Evolutionary conservation across 2,888 invertebrate species (phyloP).

Genomic region (Anarsia innoxiella): DNA sequence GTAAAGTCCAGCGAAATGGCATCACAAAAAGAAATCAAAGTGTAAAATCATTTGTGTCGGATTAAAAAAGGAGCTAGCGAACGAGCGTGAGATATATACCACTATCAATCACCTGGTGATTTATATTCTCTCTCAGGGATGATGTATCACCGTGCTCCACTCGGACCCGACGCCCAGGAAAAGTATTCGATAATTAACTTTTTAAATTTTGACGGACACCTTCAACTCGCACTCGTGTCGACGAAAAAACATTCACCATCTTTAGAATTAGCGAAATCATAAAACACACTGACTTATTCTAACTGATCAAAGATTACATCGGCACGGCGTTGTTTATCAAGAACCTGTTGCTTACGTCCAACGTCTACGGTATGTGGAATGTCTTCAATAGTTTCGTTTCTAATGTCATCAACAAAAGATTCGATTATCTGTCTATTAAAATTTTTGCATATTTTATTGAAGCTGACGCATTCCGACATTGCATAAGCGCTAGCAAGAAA

Average conservation of each 20-base stretch:
- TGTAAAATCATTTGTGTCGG: constrained; percentile 72
- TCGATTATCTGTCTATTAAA: constrained; percentile 34
- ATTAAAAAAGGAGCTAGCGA: constrained; percentile 70
- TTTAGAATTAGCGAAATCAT: constrained; percentile 20
- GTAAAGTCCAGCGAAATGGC: constrained; percentile 58
- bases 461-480: constrained; percentile 21
- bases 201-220: constrained; percentile 69
- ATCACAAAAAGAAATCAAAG: constrained; percentile 60
- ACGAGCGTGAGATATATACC: constrained; percentile 65
- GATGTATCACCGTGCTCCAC: constrained; percentile 59
- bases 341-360: constrained; percentile 36
- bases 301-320: neutral
- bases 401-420: constrained; percentile 39
- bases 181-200: constrained; percentile 73
- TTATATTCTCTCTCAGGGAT: constrained; percentile 63
- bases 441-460: constrained; percentile 32
- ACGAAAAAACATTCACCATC: constrained; percentile 23
- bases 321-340: constrained; percentile 12
- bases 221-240: constrained; percentile 40
- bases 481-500: constrained; percentile 19
- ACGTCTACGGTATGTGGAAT: constrained; percentile 25
- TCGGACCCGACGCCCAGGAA: constrained; percentile 46
- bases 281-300: neutral
- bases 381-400: constrained; percentile 30
- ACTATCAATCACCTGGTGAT: constrained; percentile 72